Percentiles rank a stretch among this genome's conserved stretches.
Conservation (phyloP, 2,797 vertebrate genomes). For the Acomys russatus region DNA sequence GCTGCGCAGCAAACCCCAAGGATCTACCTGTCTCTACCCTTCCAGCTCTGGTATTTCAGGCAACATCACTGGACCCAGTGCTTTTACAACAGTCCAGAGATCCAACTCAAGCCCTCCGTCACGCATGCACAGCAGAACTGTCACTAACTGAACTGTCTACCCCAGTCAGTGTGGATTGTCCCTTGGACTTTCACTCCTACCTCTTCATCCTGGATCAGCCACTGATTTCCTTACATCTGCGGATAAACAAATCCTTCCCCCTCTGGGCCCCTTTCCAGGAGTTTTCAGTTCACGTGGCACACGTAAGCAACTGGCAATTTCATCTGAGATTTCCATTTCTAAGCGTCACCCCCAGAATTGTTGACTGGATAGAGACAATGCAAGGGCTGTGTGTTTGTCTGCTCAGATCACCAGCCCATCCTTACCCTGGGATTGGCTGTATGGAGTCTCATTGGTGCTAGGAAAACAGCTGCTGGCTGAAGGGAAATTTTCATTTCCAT, state of each 20-base stretch:
- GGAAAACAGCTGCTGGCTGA: background rate
- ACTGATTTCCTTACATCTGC: constrained; percentile 16
- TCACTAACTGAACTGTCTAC: background rate
- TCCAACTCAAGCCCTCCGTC: background rate
- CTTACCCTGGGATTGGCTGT: background rate
- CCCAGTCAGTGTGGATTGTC: too few relatives aligned
- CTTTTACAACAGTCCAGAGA: background rate
- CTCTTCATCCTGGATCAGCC: background rate
- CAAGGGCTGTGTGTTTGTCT: background rate
- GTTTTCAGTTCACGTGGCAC: background rate
- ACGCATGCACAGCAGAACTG: background rate
- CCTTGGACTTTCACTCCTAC: background rate
- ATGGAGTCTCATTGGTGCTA: background rate
- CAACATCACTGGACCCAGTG: background rate
- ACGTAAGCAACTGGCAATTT: background rate
- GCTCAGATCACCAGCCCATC: background rate
- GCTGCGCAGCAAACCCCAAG: background rate
- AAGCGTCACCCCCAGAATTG: background rate
- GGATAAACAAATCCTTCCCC: background rate
- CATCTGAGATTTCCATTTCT: background rate
- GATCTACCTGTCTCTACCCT: too few relatives aligned
- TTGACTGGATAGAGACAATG: background rate
- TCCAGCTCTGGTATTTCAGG: background rate
- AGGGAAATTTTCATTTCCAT: background rate
- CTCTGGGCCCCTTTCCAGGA: background rate